These are phyloP conservation scores for Vombatus ursinus DNA, from an alignment of 2,113 vertebrate species.

Conservation along the genomic window DNA sequence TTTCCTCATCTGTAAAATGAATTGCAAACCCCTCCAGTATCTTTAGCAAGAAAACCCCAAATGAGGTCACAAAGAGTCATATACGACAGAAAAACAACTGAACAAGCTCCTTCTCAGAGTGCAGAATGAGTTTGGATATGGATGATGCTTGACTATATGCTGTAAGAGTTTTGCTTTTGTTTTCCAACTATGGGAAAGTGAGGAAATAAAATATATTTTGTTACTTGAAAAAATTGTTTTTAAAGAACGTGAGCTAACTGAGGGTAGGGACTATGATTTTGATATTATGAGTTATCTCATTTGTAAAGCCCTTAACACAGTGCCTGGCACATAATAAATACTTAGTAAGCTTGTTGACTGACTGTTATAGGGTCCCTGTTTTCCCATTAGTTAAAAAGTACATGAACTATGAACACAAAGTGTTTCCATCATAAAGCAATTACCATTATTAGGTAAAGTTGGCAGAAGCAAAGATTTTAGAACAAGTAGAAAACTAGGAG, in stretches of 20 bases:
- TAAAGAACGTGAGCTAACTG: neutral
- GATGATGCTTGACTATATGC: neutral
- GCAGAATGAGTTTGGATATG: neutral
- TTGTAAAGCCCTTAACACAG: neutral
- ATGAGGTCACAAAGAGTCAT: too few relatives aligned
- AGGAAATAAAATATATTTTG: too few relatives aligned
- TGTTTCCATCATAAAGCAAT: neutral
- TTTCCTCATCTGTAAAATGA: too few relatives aligned
- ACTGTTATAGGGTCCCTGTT: neutral
- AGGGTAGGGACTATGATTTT: neutral
- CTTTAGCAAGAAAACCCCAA: too few relatives aligned
- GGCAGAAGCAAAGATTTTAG: neutral
- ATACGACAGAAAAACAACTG: too few relatives aligned
- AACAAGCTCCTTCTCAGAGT: neutral
- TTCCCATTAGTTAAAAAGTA: neutral
- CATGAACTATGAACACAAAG: neutral
- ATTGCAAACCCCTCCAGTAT: too few relatives aligned
- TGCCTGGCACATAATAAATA: neutral
- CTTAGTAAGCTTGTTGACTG: neutral
- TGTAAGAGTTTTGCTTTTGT: neutral
- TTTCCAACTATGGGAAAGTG: neutral
- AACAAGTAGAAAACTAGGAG: neutral
- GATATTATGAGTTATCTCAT: neutral
- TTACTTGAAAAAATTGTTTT: neutral
- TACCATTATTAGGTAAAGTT: neutral